Evolutionary conservation across 2,113 vertebrate genomes (phyloP), one percentile per base, ranked within the genome.

Genomic region (Tetraodon nigroviridis): DNA sequence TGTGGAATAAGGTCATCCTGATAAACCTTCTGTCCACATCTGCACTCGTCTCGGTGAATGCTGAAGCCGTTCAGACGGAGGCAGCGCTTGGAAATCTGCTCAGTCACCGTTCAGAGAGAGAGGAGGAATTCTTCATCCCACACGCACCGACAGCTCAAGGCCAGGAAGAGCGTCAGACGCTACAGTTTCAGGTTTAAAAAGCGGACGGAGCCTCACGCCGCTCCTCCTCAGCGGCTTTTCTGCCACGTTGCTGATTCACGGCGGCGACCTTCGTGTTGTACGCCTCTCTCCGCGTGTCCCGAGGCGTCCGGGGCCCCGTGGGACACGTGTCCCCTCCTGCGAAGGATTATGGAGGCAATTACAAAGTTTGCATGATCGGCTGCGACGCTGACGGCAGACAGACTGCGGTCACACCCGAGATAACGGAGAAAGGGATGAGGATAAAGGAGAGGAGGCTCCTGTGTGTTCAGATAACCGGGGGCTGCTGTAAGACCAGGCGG

Each of bases 281-380:
- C 70, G 60, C 59, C 52, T 29, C 37, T 19, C 19, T 62, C 46
- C 15, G 6, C 44, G 21, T 58, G 61, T 65, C 75, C 59, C 0
- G 42, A 64, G 72, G 70, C 62, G 48, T 37, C 20, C 0, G 20
- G 48, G 22, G 67, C 32, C n/a, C 54, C 70, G n/a, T n/a, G n/a
- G n/a, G 78, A 81, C 67, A 61, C 73, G 47, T 55, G 59, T 66
- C 61, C 71, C 16, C 12, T 64, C 73, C 75, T 65, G 7, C 1
- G 24, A 61, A 71, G 71, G 75, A 78, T 82, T 75, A 79, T n/a
- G 71, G 69, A 78, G 69, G 54, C 71, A 71, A 79, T 77, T 77
- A 73, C 58, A 64, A 62, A 64, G 56, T 69, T 62, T 81, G 70
- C 83, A 71, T 76, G 73, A 74, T 75, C 63, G 53, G 54, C 57